phyloP scores from a whole-genome alignment of 1,140 invertebrate species.

The Meloidogyne floridensis region DNA sequence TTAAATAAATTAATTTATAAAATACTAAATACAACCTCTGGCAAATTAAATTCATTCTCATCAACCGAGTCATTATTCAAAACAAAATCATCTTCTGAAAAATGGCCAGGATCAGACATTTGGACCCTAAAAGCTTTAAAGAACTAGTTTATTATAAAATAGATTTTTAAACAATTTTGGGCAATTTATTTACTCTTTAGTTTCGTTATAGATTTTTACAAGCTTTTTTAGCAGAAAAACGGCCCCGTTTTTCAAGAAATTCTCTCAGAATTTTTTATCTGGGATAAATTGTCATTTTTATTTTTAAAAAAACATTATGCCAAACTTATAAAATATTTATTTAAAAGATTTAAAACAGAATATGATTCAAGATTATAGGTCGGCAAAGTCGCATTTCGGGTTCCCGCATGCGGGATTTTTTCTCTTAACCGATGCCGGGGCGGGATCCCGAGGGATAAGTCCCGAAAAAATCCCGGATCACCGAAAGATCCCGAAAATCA shows the following conservation, averaged over 20 bases:
- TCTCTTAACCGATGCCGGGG: too few relatives aligned
- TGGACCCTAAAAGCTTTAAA: not conserved
- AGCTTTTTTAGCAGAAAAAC: too few relatives aligned
- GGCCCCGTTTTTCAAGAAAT: not conserved
- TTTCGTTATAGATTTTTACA: too few relatives aligned
- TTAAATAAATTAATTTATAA: not conserved
- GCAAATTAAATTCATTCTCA: not conserved
- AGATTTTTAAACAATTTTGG: not conserved
- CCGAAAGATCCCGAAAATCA: too few relatives aligned
- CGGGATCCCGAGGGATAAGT: too few relatives aligned
- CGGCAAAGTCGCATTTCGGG: too few relatives aligned
- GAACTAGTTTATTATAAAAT: not conserved
- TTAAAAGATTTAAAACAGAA: not conserved
- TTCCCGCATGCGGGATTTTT: too few relatives aligned
- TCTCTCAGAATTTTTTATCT: not conserved
- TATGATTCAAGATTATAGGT: too few relatives aligned
- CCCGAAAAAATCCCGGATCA: too few relatives aligned
- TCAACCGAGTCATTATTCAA: not conserved
- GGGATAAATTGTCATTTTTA: not conserved
- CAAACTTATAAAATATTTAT: not conserved
- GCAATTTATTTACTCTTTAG: too few relatives aligned
- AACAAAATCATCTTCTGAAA: not conserved
- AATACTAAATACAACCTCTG: not conserved
- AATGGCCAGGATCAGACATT: not conserved
- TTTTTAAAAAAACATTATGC: not conserved